Conservation (phyloP, 2,113 vertebrate genomes). For the Fukomys damarensis region DNA sequence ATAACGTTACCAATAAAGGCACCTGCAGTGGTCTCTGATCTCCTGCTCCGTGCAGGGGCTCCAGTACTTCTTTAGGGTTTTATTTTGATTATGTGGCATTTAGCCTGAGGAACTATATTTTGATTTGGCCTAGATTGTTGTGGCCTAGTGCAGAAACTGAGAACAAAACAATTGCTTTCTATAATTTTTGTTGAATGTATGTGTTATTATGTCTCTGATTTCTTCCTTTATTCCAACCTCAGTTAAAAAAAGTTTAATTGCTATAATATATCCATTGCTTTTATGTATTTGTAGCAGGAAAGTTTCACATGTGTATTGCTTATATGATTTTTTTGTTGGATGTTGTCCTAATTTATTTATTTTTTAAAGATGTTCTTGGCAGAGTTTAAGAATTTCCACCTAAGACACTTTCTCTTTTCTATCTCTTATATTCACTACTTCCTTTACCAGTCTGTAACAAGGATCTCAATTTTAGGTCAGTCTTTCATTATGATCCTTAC, state of each 20-base stretch:
- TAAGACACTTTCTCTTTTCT: neutral
- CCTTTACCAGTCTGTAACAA: neutral
- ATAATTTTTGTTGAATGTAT: neutral
- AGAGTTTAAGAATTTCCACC: neutral
- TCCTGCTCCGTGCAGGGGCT: too few relatives aligned
- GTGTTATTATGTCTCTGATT: neutral
- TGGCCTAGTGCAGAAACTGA: neutral
- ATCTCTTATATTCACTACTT: neutral
- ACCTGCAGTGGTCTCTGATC: too few relatives aligned
- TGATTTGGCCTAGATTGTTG: neutral
- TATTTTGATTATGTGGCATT: neutral
- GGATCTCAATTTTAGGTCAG: neutral
- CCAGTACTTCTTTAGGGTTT: neutral
- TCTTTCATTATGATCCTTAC: too few relatives aligned
- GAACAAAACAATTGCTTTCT: neutral
- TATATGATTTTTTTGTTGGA: neutral
- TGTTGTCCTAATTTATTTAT: neutral
- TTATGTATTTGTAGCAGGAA: neutral
- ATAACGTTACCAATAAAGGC: too few relatives aligned
- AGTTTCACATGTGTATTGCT: neutral
- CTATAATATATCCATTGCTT: neutral
- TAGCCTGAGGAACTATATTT: neutral
- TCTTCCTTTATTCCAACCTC: neutral
- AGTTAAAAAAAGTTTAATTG: neutral
- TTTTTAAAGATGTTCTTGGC: neutral